A percentile compares a stretch with the other conserved stretches of the same genome.
Evolutionary conservation across 2,888 invertebrate species (phyloP).

Genomic region (Macrophya alboannulata): DNA sequence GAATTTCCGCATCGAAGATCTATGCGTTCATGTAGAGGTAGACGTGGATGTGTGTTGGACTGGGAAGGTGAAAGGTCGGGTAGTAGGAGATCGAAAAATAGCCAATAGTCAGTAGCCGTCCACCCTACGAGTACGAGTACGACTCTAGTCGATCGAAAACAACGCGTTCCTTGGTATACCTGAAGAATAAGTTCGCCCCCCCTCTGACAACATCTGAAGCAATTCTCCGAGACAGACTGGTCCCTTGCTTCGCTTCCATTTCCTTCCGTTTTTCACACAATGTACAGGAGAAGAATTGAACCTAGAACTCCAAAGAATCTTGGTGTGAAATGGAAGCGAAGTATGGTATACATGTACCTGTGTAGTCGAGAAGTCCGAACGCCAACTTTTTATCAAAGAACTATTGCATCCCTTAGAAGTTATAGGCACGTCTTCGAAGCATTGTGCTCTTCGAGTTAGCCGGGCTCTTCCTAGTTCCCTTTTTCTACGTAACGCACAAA

Average conservation of each 20-base stretch:
- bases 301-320: neutral
- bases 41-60: neutral
- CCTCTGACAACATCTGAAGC: slow-evolving; percentile 21
- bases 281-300: slow-evolving; percentile 23
- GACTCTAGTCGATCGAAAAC: slow-evolving; percentile 12
- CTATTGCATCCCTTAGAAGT: neutral
- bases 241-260: neutral
- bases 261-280: neutral
- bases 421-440: neutral
- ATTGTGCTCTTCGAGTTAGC: slow-evolving; percentile 2
- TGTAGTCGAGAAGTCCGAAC: neutral
- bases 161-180: slow-evolving; percentile 8
- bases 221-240: slow-evolving; percentile 27
- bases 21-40: neutral
- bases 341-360: neutral
- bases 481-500: neutral
- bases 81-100: neutral
- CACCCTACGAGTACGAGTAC: neutral
- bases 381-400: neutral
- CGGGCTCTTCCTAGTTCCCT: neutral
- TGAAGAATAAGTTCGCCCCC: neutral
- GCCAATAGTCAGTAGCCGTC: slow-evolving; percentile 1
- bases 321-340: neutral
- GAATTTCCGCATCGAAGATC: slow-evolving; percentile 19
- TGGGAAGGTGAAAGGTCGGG: neutral